Base-by-base conservation (phyloP, 2,797 vertebrate species). In the Sebastes matsubarae region DNA sequence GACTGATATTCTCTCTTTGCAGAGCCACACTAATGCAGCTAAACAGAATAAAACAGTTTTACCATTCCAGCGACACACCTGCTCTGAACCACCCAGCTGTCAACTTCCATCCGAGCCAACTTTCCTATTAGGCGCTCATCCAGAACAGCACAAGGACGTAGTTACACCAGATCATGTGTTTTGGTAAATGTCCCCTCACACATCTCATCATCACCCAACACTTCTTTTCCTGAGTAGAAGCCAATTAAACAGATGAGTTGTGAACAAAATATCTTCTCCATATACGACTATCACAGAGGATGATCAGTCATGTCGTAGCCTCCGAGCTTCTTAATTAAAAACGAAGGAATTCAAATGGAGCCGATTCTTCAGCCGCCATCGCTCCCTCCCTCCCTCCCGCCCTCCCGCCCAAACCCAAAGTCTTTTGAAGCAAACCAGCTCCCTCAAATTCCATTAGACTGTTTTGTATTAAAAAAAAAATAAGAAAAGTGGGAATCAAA, bases 391-490 rank as follows among this genome's bases (percentile, higher is more conserved):
- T 14, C 24, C 24, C 13, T 60, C 54, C 65, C 6, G 14, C 38
- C 42, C 42, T 46, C 14, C 42, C 6, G 1, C 82, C 79, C 87
- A 50, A 79, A 74, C 52, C 50, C 70, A 8, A 57, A 60, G 72
- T 73, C 82, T 79, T 85, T 65, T 82, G 58, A 74, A 69, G 74
- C 80, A 63, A 75, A 75, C 63, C 85, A 65, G 85, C 75, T 81
- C 90, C 85, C 77, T 82, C 68, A 89, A 81, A 91, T 88, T 88
- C 84, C 83, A 94, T 93, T 89, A 92, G 89, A 85, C 86, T 75
- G 91, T 89, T 91, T 91, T 89, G 80, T 84, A n/a, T 61, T 82
- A n/a, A 54, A 68, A 46, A 55, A 46, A 55, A 24, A 55, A 77
- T 42, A 66, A 66, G 36, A 83, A 84, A 85, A 85, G 71, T 72